Percentiles rank a stretch among this genome's conserved stretches.
phyloP scores from a whole-genome alignment of 2,797 vertebrate genomes.

The Mus caroli region DNA sequence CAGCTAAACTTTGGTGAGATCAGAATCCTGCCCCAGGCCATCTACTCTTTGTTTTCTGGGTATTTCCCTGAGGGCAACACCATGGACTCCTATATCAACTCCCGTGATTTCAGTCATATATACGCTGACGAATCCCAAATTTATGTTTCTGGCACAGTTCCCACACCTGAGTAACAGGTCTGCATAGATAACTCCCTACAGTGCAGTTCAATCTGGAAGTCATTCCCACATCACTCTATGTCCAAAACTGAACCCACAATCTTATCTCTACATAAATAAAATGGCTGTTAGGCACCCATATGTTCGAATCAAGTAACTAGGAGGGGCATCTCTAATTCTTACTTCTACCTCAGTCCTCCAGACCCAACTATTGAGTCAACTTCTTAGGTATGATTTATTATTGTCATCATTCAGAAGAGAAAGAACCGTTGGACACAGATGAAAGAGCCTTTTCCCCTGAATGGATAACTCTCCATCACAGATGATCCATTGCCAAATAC shows the following conservation, averaged over 20 bases:
- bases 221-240: not conserved
- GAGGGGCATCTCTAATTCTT: not conserved
- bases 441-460: constrained; percentile 4
- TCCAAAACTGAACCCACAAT: not conserved
- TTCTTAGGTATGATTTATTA: constrained; percentile 51
- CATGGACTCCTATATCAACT: not conserved
- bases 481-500: not conserved
- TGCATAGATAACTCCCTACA: not conserved
- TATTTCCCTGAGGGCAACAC: constrained; percentile 13
- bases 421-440: not conserved
- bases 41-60: constrained; percentile 22
- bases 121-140: constrained; percentile 39
- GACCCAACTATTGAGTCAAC: not conserved
- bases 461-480: not conserved
- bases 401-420: constrained; percentile 1
- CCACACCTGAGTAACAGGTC: constrained; percentile 42
- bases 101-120: not conserved
- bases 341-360: not conserved
- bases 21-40: not conserved
- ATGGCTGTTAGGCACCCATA: not conserved
- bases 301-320: not conserved
- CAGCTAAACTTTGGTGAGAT: constrained; percentile 47
- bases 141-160: constrained; percentile 23
- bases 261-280: constrained; percentile 6
- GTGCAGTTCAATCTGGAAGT: not conserved